These are phyloP conservation scores for Plectropomus leopardus DNA, from an alignment of 2,113 vertebrate species.

Conservation along the genomic window DNA sequence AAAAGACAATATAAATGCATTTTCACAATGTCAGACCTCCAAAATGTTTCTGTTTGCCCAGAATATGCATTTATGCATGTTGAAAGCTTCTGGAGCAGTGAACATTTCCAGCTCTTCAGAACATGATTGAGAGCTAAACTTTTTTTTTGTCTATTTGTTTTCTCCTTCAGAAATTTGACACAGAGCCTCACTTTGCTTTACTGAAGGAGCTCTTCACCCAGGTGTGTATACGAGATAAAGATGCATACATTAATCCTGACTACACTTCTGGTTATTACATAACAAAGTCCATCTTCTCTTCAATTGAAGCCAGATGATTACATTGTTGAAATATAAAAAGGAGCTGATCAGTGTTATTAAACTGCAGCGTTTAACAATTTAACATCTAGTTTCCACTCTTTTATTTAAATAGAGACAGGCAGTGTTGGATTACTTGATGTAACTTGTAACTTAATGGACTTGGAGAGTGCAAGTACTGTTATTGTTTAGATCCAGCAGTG, in stretches of 20 bases:
- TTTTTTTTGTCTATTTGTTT: constrained; percentile 33
- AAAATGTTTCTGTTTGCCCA: too few species aligned
- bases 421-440: too few species aligned
- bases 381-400: background rate
- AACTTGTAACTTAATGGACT: too few species aligned
- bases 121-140: background rate
- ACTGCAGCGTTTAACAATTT: background rate
- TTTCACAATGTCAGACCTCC: too few species aligned
- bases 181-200: constrained; percentile 91
- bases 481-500: background rate
- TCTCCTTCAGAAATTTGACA: constrained; percentile 89
- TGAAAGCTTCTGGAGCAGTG: background rate
- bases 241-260: background rate
- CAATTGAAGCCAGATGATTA: background rate
- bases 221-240: constrained; percentile 81
- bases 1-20: too few species aligned
- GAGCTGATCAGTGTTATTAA: background rate
- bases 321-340: background rate
- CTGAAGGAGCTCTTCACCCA: constrained; percentile 98
- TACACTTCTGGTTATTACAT: background rate
- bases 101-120: background rate
- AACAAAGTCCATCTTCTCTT: background rate
- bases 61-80: background rate
- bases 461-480: background rate
- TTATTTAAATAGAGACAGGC: background rate